These are phyloP conservation scores for Chionoecetes opilio DNA, from an alignment of 1,140 invertebrate species.

Conservation along the genomic window DNA sequence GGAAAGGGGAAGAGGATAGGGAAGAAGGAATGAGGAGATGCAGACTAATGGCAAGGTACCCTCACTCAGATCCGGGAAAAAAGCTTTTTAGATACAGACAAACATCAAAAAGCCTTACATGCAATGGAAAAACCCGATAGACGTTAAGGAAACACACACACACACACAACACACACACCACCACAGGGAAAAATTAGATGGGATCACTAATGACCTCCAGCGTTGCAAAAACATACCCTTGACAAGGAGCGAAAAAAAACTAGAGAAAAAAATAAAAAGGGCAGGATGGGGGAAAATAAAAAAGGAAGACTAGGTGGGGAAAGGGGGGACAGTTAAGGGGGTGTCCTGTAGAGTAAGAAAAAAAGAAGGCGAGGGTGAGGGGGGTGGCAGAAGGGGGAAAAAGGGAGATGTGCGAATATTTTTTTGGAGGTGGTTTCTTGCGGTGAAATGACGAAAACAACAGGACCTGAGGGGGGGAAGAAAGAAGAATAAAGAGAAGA, in stretches of 20 bases:
- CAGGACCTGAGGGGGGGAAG: not conserved
- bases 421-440: not conserved
- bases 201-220: not conserved
- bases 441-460: not conserved
- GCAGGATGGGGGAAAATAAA: not conserved
- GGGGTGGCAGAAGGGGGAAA: not conserved
- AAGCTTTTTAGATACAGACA: not conserved
- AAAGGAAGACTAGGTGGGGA: not conserved
- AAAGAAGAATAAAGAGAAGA: too few relatives aligned
- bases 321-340: not conserved
- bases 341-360: too few relatives aligned
- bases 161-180: too few relatives aligned
- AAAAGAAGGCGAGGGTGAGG: not conserved
- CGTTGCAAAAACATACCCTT: not conserved
- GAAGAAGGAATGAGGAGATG: not conserved
- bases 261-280: not conserved
- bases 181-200: not conserved
- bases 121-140: not conserved
- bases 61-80: not conserved
- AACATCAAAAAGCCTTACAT: not conserved
- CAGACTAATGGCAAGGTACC: not conserved
- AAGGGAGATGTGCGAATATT: not conserved
- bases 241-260: not conserved
- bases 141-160: not conserved
- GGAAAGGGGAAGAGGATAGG: too few relatives aligned